Base-by-base conservation (phyloP, 2,888 invertebrate genomes). In the Zygaena filipendulae region DNA sequence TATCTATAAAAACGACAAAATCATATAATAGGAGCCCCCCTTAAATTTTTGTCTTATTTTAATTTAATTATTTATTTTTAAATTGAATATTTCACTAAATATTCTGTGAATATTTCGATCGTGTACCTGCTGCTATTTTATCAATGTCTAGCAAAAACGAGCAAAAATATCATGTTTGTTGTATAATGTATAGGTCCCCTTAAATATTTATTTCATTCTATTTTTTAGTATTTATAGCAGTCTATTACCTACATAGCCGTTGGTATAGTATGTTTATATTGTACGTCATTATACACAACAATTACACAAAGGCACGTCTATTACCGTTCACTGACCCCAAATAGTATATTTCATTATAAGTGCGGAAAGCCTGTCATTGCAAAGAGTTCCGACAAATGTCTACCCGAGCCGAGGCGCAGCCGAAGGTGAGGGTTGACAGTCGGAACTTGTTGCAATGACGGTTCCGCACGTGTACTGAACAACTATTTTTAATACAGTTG, bases 221-320 rank as follows among this genome's bases (percentile, higher is more conserved):
- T 11, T 12, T 12, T 12, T 23, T 23, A 12, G 23, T 12, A 23
- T 23, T 12, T 23, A 9, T 23, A 7, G 12, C 21, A 10, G 11
- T 6, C 11, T 11, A 21, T 11, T 11, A 21, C 21, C 19, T 9
- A 19, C 19, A 9, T 6, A 11, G 21, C 21, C 21, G 10, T 11
- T 11, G 10, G 21, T 11, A 10, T 21, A 11, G n/a, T 16, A 38
- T 36, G 42, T 43, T 40, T n/a, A n/a, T n/a, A n/a, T n/a, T n/a
- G n/a, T n/a, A n/a, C n/a, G n/a, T n/a, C n/a, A n/a, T n/a, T n/a
- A n/a, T n/a, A n/a, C n/a, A n/a, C n/a, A n/a, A n/a, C n/a, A n/a
- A n/a, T n/a, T n/a, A n/a, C n/a, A n/a, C n/a, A n/a, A n/a, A n/a
- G n/a, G n/a, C n/a, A n/a, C n/a, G n/a, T n/a, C n/a, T n/a, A n/a